Evolutionary conservation across 2,888 invertebrate genomes (phyloP).

Genomic region (Eilema depressum): DNA sequence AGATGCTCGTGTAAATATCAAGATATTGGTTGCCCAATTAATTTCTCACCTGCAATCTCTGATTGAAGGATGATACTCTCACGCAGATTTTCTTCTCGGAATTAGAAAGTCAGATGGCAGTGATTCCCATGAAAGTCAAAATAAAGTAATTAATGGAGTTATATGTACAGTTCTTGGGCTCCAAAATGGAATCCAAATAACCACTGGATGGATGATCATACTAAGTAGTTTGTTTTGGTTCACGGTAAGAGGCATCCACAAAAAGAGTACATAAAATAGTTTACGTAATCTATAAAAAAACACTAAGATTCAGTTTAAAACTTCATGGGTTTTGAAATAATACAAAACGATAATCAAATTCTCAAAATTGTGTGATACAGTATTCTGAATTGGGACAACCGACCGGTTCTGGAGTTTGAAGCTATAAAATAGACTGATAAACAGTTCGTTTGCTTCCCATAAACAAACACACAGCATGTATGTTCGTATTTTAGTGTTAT

Average conservation of each 20-base stretch:
- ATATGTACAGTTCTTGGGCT: background rate
- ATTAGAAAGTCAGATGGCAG: background rate
- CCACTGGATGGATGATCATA: too few species aligned
- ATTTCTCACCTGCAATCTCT: background rate
- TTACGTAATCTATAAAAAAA: too few species aligned
- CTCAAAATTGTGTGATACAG: background rate
- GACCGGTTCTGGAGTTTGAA: slow-evolving; percentile 11
- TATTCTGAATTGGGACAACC: background rate
- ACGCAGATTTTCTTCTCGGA: background rate
- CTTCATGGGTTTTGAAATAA: background rate
- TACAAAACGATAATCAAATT: background rate
- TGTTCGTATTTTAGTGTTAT: slow-evolving; percentile 15
- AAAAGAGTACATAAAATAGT: background rate
- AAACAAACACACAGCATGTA: slow-evolving; percentile 18
- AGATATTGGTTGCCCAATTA: background rate
- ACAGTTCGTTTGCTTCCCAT: slow-evolving; percentile 13
- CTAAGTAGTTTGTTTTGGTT: too few species aligned
- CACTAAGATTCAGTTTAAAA: too few species aligned
- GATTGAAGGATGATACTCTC: background rate
- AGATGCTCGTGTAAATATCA: background rate
- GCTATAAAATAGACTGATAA: slow-evolving; percentile 18
- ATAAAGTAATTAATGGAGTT: background rate
- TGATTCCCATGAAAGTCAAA: background rate
- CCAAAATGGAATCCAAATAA: background rate
- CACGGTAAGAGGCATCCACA: background rate